Conservation (phyloP, 2,797 vertebrate species). For the Prunella strophiata region DNA sequence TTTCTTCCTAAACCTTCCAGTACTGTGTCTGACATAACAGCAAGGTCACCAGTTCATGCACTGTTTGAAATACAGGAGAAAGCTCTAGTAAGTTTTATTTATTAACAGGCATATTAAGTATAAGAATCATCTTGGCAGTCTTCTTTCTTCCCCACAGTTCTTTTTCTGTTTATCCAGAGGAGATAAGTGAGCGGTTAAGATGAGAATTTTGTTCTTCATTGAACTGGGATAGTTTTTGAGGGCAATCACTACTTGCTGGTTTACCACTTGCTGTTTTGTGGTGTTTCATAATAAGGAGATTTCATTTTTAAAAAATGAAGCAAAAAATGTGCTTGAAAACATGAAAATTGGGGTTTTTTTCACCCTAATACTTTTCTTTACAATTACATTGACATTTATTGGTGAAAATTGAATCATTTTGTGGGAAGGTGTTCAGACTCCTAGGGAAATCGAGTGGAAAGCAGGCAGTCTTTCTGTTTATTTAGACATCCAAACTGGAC, state of each 20-base stretch:
- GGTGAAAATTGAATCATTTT: not conserved
- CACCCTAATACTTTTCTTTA: not conserved
- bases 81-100: not conserved
- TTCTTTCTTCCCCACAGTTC: not conserved
- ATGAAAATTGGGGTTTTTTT: not conserved
- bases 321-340: not conserved
- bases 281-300: not conserved
- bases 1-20: not conserved
- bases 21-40: not conserved
- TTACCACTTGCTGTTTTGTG: constrained; percentile 7
- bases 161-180: not conserved
- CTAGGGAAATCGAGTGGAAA: not conserved
- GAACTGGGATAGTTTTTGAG: not conserved
- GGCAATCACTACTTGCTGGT: not conserved
- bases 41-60: not conserved
- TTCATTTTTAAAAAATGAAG: not conserved
- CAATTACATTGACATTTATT: not conserved
- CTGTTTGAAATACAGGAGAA: not conserved
- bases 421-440: not conserved
- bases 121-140: not conserved
- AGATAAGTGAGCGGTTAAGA: not conserved
- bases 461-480: not conserved
- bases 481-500: not conserved
- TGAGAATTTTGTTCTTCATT: not conserved
- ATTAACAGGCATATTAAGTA: not conserved